Evolutionary conservation across 1,140 invertebrate species (phyloP), one percentile per base, ranked within the genome.

Genomic region (Philotrypesis tridentata): DNA sequence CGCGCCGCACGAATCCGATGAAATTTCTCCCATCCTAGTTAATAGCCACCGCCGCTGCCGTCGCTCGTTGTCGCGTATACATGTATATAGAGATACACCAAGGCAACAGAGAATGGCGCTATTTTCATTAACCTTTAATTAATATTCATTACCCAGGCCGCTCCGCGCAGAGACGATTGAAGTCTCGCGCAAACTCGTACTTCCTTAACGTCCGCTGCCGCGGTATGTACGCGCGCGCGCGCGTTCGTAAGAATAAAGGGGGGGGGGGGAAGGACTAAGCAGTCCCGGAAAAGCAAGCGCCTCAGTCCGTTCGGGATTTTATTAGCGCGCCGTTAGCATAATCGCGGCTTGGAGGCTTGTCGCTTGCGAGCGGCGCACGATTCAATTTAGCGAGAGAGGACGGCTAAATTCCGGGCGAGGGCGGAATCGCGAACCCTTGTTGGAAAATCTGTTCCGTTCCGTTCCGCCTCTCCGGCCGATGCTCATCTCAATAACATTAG

Each of bases 401-500:
- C 73, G 83, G 70, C 84, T 84, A 84, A 89, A 89, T 88, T 88
- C 80, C 75, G 75, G 67, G 63, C 84, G 82, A 85, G 86, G 89
- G 89, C 90, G 88, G 87, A 84, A 82, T 87, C 81, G 85, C 86
- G 82, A 88, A 87, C 87, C 67, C 85, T 89, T 87, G 84, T 85
- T 85, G 83, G 40, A 83, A 82, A 85, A 88, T 86, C 84, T 82
- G 87, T 81, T 86, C 87, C 88, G 85, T 88, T 86, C 84, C 82
- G 87, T 81, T 86, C 87, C 88, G 85, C 88, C 89, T 85, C 84
- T 67, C 82, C 83, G 37, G 70, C 70, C 86, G 77, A 83, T 84
- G 85, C 87, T 91, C 87, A 90, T 90, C 88, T 89, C 88, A 91
- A 91, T 91, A 91, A 90, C 89, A 90, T 91, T 91, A 90, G 88